Evolutionary conservation across 2,888 invertebrate genomes (phyloP), one percentile per base, ranked within the genome.

Genomic region (Parnassius orleans): DNA sequence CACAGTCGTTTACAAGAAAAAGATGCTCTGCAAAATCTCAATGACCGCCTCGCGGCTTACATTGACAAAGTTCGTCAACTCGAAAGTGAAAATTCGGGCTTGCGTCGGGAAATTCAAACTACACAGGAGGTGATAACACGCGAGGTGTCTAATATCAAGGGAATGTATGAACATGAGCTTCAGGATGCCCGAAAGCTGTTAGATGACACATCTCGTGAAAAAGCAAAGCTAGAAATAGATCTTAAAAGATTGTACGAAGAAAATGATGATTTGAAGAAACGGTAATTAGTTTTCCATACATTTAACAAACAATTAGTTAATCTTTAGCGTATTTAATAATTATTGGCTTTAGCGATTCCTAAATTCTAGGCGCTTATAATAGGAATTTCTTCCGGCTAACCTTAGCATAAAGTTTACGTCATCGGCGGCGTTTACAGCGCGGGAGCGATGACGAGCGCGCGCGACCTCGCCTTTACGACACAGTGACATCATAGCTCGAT

Each of bases 11-110:
- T 97, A 50, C 97, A 98, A 80, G 99, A 99, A 83, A 99, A 99
- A 90, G 96, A 96, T 74, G 97, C 98, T 76, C 90, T 99, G 68
- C 97, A 97, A 80, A 96, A 97, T 82, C 93, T 99, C 57, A 99
- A 99, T 85, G 98, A 99, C 85, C 97, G 99, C 65, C 93, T 99
- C 72, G 99, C 99, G 11, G 95, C 95, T 63, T 99, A 99, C 82
- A 99, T 99, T 78, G 99, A 99, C 78, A 95, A 95, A 78, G 98
- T 98, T 54, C 95, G 99, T 60, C 95, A 95, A 77, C 92, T 99
- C 76, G 99, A 99, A 87, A 93, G 93, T 61, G 99, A 99, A 87
- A 99, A 99, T 87, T 95, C 94, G 46, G 94, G 96, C 10, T 93
- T 98, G 55, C 94, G 94, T 61, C 94, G 96, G 68, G 97, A 97